These are phyloP conservation scores for Lipotes vexillifer DNA, from an alignment of 2,113 vertebrate species.

Conservation along the genomic window DNA sequence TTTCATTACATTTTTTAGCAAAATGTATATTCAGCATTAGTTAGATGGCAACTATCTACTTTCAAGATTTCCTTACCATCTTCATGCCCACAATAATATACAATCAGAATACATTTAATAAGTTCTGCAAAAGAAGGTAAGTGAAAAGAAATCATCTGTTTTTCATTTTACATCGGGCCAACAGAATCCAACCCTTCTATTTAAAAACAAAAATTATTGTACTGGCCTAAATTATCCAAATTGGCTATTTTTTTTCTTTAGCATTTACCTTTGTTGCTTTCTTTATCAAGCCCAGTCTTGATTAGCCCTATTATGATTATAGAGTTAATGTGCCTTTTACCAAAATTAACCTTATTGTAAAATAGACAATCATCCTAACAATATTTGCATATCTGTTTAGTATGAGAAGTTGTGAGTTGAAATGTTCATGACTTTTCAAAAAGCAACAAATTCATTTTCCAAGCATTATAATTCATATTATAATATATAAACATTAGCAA, in stretches of 20 bases:
- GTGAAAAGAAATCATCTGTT: conserved; percentile 59
- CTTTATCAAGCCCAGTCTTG: conserved; percentile 57
- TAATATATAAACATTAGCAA: conserved; percentile 65
- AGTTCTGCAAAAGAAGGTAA: conserved; percentile 28
- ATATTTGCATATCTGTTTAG: conserved; percentile 74
- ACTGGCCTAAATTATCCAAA: conserved; percentile 65
- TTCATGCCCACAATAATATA: conserved; percentile 19
- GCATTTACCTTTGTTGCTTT: conserved; percentile 58
- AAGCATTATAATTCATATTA: conserved; percentile 59
- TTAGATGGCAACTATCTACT: neutral
- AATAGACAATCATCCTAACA: conserved; percentile 72
- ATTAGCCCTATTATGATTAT: conserved; percentile 73
- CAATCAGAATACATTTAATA: conserved; percentile 50
- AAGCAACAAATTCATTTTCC: conserved; percentile 72
- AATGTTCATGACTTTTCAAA: conserved; percentile 72
- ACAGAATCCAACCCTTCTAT: conserved; percentile 50
- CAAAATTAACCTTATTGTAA: conserved; percentile 75
- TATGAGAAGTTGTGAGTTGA: conserved; percentile 53
- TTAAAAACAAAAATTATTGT: conserved; percentile 63
- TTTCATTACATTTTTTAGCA: neutral
- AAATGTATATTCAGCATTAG: conserved; percentile 16
- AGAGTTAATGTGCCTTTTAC: conserved; percentile 62
- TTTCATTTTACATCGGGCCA: conserved; percentile 20
- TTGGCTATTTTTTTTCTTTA: conserved; percentile 62
- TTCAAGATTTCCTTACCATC: neutral